Conservation (phyloP, 2,888 invertebrate genomes). For the Vanessa cardui region DNA sequence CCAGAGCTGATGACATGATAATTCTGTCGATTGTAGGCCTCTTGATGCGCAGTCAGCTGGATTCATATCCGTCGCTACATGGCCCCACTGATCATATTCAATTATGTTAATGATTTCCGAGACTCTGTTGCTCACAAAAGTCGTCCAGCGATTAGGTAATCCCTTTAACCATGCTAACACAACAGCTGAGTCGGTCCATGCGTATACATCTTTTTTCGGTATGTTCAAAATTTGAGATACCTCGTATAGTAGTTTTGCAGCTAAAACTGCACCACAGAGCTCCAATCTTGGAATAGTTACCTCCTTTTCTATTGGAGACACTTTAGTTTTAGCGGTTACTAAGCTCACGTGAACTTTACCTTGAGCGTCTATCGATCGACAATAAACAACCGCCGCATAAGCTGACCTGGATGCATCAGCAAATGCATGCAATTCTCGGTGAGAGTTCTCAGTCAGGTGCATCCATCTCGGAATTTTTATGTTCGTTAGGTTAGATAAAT, state of each 20-base stretch:
- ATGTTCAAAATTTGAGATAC: slow-evolving; percentile 24
- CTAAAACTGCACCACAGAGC: slow-evolving; percentile 39
- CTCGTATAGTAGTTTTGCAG: slow-evolving; percentile 31
- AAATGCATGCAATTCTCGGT: slow-evolving; percentile 34
- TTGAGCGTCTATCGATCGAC: slow-evolving; percentile 14
- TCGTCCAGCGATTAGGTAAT: slow-evolving; percentile 37
- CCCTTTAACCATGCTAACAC: slow-evolving; percentile 39
- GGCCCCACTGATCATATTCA: slow-evolving; percentile 25
- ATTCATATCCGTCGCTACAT: slow-evolving; percentile 41
- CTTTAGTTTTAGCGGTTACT: slow-evolving; percentile 25
- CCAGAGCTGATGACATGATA: background rate
- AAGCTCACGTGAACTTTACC: slow-evolving; percentile 25
- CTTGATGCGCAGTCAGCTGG: slow-evolving; percentile 48
- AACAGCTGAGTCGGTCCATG: slow-evolving; percentile 39
- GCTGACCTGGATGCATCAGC: slow-evolving; percentile 36
- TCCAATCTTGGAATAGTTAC: slow-evolving; percentile 36
- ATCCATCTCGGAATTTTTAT: slow-evolving; percentile 28
- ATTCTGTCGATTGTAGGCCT: slow-evolving; percentile 29
- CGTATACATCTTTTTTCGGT: slow-evolving; percentile 23
- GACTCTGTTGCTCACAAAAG: slow-evolving; percentile 30
- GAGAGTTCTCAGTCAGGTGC: slow-evolving; percentile 5
- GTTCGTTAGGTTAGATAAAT: slow-evolving; percentile 22
- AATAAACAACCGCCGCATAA: slow-evolving; percentile 38
- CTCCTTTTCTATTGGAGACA: slow-evolving; percentile 27
- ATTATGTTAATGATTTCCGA: slow-evolving; percentile 39